Evolutionary conservation across 2,888 invertebrate genomes (phyloP).

Genomic region (Orthonychiurus folsomi): DNA sequence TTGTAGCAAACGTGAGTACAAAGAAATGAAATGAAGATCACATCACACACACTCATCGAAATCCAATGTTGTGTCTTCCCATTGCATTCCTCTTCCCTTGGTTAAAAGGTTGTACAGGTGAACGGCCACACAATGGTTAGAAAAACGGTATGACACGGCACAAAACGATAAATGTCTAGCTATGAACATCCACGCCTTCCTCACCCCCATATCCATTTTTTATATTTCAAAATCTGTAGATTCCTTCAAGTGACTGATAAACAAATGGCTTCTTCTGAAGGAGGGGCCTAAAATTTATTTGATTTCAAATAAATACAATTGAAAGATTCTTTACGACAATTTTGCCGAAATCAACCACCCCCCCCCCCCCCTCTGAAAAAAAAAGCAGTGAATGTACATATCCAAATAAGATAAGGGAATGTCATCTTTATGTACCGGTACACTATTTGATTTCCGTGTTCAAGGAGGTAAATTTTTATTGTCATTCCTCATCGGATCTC

Average conservation of each 20-base stretch:
- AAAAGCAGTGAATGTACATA: no score
- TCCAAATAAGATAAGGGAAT: neutral
- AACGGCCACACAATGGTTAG: neutral
- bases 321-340: no score
- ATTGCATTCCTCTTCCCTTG: neutral
- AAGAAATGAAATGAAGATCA: constrained; percentile 1
- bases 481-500: neutral
- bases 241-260: no score
- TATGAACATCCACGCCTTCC: no score
- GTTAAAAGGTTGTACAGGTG: neutral
- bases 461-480: neutral
- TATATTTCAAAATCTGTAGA: neutral
- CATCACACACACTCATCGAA: neutral
- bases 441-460: neutral
- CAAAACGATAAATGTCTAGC: neutral
- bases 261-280: no score
- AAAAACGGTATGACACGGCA: neutral
- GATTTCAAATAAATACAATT: no score
- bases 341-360: neutral
- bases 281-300: no score
- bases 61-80: neutral
- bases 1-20: no score
- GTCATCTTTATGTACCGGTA: neutral
- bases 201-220: neutral
- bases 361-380: no score